Base-by-base conservation (phyloP, 2,113 vertebrate genomes). In the Scomber colias region DNA sequence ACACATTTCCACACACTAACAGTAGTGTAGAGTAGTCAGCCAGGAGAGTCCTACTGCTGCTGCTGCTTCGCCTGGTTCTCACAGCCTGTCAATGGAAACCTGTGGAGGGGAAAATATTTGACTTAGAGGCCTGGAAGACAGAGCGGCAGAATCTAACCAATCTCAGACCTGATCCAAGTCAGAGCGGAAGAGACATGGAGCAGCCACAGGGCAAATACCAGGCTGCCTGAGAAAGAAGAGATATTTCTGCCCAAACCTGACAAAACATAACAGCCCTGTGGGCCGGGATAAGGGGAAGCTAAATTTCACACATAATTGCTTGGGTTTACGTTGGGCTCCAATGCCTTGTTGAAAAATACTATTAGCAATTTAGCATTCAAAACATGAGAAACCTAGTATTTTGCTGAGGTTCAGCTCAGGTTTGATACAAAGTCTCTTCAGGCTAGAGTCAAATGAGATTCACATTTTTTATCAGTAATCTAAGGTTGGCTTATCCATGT, bases 51-150 rank as follows among this genome's bases (percentile, higher is more conserved):
- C 35, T 40, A 46, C 55, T 70, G 57, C 79, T 12, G 15, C 30
- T 57, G 21, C 59, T 67, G n/a, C 50, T 60, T 79, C 14, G 68
- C 79, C 81, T 83, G 82, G 92, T 93, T 94, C 93, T 92, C 93
- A 93, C 91, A 92, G 87, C 80, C 88, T 90, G 87, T 88, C 82
- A 85, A 85, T 91, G 91, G 86, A 92, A 93, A 91, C 90, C 92
- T 91, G 90, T 85, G 46, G 90, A 92, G 90, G 90, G 85, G 87
- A 92, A 94, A 93, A 92, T 93, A 92, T 93, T 94, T 93, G 87
- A 88, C 89, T 92, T 90, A 82, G 81, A 92, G 83, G 72, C 86
- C 86, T 86, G 79, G 85, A 91, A 85, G 86, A 81, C 83, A 83
- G 78, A 64, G 24, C 17, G 4, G 73, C 45, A 86, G 87, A 88